These are phyloP conservation scores for Leuciscus waleckii DNA, from an alignment of 2,797 vertebrate species.

Conservation along the genomic window DNA sequence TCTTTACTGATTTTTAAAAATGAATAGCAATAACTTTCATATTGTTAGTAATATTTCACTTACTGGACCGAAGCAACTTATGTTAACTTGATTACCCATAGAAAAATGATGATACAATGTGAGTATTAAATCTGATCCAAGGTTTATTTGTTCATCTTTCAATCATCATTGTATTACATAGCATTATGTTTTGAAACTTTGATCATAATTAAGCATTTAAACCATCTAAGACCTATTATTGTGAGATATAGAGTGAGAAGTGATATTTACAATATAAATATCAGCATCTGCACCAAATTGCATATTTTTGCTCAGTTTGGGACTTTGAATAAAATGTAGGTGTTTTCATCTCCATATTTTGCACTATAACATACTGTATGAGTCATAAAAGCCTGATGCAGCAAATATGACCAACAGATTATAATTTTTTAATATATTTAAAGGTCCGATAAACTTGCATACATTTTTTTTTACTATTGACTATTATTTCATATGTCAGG, in stretches of 20 bases:
- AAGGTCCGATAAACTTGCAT: neutral
- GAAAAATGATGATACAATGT: neutral
- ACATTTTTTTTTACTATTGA: too few relatives aligned
- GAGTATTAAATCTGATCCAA: neutral
- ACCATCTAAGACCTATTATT: neutral
- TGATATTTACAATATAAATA: neutral
- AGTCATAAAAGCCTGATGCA: neutral
- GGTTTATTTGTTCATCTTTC: too few relatives aligned
- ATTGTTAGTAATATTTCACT: neutral
- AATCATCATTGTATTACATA: neutral
- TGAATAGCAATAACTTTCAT: neutral
- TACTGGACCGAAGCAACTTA: neutral
- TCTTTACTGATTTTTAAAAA: neutral
- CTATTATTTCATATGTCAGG: neutral
- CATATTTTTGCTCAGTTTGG: neutral
- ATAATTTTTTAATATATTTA: neutral
- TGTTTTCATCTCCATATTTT: neutral
- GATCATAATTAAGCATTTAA: neutral
- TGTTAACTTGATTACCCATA: neutral
- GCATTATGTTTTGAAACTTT: neutral
- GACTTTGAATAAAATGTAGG: neutral
- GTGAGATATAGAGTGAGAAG: neutral
- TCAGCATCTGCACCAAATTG: neutral
- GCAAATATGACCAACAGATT: neutral
- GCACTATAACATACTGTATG: neutral